Evolutionary conservation across 2,888 invertebrate species (phyloP).

Genomic region (Aspidapion aeneum): DNA sequence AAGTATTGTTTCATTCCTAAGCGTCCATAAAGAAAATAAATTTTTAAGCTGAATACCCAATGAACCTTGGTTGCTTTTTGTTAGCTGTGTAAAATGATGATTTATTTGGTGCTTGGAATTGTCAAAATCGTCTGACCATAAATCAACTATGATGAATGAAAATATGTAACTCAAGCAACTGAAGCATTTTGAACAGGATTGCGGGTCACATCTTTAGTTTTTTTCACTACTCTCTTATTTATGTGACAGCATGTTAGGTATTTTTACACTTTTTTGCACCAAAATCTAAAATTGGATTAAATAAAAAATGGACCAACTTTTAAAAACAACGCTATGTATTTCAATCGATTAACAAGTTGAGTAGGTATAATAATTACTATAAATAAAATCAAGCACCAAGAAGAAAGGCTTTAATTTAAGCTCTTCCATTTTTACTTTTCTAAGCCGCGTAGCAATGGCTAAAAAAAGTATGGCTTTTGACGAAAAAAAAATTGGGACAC

Average conservation of each 20-base stretch:
- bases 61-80: not conserved
- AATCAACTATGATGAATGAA: not conserved
- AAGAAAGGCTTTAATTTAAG: too few relatives aligned
- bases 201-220: not conserved
- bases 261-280: not conserved
- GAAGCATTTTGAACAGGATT: not conserved
- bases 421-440: too few relatives aligned
- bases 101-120: constrained; percentile 3
- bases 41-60: not conserved
- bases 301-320: too few relatives aligned
- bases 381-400: too few relatives aligned
- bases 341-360: too few relatives aligned
- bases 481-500: too few relatives aligned
- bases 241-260: not conserved
- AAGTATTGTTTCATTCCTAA: not conserved
- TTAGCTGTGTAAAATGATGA: not conserved
- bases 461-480: too few relatives aligned
- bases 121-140: not conserved
- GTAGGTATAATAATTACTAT: too few relatives aligned
- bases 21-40: not conserved
- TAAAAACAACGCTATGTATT: too few relatives aligned
- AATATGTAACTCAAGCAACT: not conserved
- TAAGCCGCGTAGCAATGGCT: too few relatives aligned
- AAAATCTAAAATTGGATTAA: too few relatives aligned
- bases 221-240: not conserved